phyloP scores from a whole-genome alignment of 2,797 vertebrate species.

The Limnodromus scolopaceus region DNA sequence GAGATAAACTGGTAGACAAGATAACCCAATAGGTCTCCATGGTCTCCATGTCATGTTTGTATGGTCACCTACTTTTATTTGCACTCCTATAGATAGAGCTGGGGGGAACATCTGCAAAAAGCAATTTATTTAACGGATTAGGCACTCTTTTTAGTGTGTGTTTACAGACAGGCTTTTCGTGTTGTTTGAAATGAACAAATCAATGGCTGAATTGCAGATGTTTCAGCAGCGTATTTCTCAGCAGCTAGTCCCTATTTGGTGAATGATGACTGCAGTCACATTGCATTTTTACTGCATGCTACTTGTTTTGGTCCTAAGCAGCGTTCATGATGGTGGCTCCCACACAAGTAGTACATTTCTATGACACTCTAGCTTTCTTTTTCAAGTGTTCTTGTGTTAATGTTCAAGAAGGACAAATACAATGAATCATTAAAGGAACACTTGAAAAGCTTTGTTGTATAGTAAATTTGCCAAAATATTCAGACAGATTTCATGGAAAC shows the following conservation, averaged over 20 bases:
- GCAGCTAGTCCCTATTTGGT: background rate
- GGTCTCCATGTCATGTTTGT: background rate
- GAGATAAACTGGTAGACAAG: background rate
- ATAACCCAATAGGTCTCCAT: background rate
- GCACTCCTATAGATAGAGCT: background rate
- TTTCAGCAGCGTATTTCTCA: conserved; percentile 4
- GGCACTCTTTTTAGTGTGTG: background rate
- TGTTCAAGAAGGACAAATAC: background rate
- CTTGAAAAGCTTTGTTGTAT: background rate
- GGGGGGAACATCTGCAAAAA: background rate
- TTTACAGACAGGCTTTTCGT: conserved; percentile 19
- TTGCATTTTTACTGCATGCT: background rate
- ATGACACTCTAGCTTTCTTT: background rate
- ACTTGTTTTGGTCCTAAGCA: background rate
- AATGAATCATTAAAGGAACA: background rate
- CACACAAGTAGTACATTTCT: background rate
- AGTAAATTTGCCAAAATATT: background rate
- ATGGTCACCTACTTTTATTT: conserved; percentile 25
- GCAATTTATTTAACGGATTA: conserved; percentile 31
- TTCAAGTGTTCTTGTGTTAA: background rate
- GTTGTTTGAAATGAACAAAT: conserved; percentile 12
- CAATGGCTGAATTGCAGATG: background rate
- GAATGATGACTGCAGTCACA: background rate
- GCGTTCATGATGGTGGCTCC: background rate
- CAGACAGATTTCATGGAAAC: background rate